Evolutionary conservation across 2,797 vertebrate species (phyloP), one percentile per base, ranked within the genome.

Genomic region (Gallinago solitaria): DNA sequence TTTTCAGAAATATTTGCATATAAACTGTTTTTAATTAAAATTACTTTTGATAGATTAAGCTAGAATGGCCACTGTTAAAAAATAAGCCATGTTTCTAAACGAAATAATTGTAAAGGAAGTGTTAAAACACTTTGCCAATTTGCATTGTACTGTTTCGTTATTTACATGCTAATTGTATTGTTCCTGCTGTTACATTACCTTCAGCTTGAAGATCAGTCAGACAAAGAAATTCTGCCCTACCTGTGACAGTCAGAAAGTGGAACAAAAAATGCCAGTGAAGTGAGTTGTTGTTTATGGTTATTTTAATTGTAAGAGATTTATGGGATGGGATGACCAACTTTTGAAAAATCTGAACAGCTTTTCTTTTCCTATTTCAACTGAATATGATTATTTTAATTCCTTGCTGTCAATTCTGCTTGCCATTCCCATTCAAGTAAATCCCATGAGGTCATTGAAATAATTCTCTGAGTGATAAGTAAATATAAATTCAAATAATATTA

Each of bases 141-240:
- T 96, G 80, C 53, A 39, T 79, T 47, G 69, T 74, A 12, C 79
- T 86, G 67, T 90, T 95, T 57, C 73, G 56, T 88, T 95, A 84
- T 98, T 98, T 98, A 98, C 98, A 96, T 98, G 96, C 94, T 98
- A 97, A 99, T 98, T 98, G 97, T 97, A 94, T 98, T 98, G 97
- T 98, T 97, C 95, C 98, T 98, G 96, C 98, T 98, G 97, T 98
- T 96, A 93, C 95, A 68, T 97, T 94, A 85, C 95, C 96, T 97
- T 96, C 97, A 98, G 98, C 97, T 97, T 97, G 96, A 97, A 98
- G 98, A 98, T 98, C 98, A 98, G 96, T 97, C 97, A 98, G 97
- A 89, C 87, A 94, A 94, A 92, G 89, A 96, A 96, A 96, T 61
- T 83, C 89, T 45, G 70, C 94, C 59, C 94, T 95, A 94, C 83